phyloP scores from a whole-genome alignment of 2,113 vertebrate genomes.

The Leucopternis melanops region DNA sequence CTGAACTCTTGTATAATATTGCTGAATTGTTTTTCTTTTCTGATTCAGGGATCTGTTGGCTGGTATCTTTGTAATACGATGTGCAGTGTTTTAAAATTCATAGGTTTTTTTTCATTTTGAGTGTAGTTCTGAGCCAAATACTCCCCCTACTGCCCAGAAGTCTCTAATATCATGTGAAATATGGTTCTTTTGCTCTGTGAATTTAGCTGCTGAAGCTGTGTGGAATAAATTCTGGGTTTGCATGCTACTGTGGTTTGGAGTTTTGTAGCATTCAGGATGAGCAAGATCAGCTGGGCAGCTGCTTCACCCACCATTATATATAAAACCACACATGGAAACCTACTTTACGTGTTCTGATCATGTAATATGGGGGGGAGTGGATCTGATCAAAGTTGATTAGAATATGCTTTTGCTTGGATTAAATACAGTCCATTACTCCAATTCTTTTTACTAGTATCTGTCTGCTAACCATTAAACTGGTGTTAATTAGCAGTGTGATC shows the following conservation, averaged over 20 bases:
- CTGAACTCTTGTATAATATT: neutral
- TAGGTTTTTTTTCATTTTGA: neutral
- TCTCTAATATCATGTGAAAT: neutral
- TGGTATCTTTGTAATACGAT: neutral
- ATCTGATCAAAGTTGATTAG: neutral
- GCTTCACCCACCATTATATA: rapidly evolving
- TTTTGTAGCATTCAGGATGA: neutral
- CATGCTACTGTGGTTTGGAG: neutral
- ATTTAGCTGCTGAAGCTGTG: neutral
- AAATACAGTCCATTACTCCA: neutral
- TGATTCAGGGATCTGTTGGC: neutral
- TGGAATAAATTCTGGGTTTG: neutral
- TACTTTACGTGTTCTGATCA: neutral
- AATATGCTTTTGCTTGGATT: neutral
- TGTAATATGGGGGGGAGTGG: too few species aligned
- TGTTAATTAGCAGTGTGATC: neutral
- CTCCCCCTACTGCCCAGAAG: neutral
- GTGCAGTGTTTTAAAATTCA: neutral
- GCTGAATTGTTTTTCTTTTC: neutral
- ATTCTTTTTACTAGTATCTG: neutral
- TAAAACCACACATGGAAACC: neutral
- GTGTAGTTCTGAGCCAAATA: neutral
- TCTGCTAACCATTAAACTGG: neutral
- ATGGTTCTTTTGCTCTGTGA: rapidly evolving
- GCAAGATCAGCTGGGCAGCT: neutral